phyloP scores from a whole-genome alignment of 1,140 invertebrate genomes.

The Phthorimaea operculella region DNA sequence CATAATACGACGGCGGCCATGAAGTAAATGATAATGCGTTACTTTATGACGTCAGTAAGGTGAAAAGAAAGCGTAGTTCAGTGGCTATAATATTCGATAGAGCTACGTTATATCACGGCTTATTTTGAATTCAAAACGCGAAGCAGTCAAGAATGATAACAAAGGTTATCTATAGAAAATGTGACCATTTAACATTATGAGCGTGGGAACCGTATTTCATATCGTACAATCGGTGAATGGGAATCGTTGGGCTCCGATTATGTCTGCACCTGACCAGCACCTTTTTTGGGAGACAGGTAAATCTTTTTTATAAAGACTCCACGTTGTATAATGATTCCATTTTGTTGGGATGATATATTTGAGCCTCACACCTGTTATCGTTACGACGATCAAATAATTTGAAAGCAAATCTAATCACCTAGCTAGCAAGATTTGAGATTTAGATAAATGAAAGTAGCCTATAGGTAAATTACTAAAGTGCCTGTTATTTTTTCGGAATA shows the following conservation, averaged over 20 bases:
- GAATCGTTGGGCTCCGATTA: conserved; percentile 23
- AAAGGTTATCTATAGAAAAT: conserved; percentile 5
- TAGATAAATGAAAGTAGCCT: too few relatives aligned
- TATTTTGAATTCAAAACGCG: conserved; percentile 1
- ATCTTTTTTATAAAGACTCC: conserved; percentile 21
- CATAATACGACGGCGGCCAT: too few relatives aligned
- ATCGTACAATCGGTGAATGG: conserved; percentile 22
- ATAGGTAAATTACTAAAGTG: too few relatives aligned
- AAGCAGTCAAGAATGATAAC: neutral
- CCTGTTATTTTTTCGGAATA: too few relatives aligned
- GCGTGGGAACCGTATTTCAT: conserved; percentile 37
- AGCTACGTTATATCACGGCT: neutral
- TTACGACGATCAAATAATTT: conserved; percentile 7
- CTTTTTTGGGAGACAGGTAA: conserved; percentile 39
- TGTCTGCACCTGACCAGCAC: conserved; percentile 35
- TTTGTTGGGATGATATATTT: neutral
- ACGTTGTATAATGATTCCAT: neutral
- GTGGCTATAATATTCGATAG: too few relatives aligned
- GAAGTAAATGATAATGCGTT: too few relatives aligned
- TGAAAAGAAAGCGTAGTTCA: too few relatives aligned
- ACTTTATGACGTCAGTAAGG: too few relatives aligned
- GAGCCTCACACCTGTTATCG: conserved; percentile 17
- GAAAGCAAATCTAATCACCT: conserved; percentile 16
- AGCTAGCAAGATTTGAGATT: too few relatives aligned
- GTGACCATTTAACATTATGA: conserved; percentile 14